phyloP scores from a whole-genome alignment of 37 sponge, comb jelly and placozoan species.

The Lycopodina hypogea region DNA sequence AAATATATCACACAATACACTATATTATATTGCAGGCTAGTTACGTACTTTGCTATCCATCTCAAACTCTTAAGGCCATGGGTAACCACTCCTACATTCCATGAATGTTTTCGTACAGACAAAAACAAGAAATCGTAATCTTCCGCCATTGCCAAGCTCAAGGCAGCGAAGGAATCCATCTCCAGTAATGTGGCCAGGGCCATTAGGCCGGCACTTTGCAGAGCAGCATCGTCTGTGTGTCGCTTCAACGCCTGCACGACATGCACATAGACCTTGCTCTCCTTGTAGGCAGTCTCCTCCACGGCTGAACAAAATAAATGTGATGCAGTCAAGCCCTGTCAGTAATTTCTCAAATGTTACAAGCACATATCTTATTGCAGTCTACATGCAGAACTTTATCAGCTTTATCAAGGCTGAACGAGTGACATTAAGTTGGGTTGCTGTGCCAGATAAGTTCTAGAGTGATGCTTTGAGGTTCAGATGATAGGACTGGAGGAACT shows the following conservation, averaged over 20 bases:
- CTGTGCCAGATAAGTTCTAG: no score
- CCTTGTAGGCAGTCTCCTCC: constrained; percentile 13
- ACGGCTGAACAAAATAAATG: constrained; percentile 16
- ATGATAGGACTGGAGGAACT: no score
- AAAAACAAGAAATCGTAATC: constrained; percentile 18
- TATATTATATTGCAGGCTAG: no score
- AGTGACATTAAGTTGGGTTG: no score
- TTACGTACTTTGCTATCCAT: constrained; percentile 15
- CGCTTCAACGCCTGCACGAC: constrained; percentile 1
- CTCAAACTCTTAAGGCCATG: constrained; percentile 12
- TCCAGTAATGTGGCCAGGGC: constrained; percentile 24
- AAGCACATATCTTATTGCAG: no score
- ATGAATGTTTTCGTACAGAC: constrained; percentile 8
- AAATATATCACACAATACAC: no score
- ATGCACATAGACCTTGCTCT: constrained; percentile 9
- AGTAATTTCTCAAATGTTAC: no score
- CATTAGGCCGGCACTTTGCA: constrained; percentile 26
- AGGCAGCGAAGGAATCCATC: constrained; percentile 31
- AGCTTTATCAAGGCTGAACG: no score
- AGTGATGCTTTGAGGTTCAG: no score
- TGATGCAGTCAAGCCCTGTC: no score
- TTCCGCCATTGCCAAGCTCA: constrained; percentile 9
- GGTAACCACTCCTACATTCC: constrained; percentile 10
- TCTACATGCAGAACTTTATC: no score
- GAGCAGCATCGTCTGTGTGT: background rate